These are phyloP conservation scores for Habropoda laboriosa DNA, from an alignment of 1,140 invertebrate species.

Conservation along the genomic window DNA sequence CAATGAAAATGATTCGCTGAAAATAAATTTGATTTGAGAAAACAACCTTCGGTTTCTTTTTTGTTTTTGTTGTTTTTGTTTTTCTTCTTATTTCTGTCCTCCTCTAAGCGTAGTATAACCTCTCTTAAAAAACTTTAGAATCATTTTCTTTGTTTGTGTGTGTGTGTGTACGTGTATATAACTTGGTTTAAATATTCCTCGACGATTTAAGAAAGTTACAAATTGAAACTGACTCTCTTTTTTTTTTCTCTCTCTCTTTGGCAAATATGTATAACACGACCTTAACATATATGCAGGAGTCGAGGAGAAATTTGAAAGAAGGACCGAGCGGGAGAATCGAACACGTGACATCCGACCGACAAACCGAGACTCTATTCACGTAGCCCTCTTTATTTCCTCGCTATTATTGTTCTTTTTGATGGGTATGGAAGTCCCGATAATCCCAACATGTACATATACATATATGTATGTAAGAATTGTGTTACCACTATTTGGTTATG, in stretches of 20 bases:
- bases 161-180: neutral
- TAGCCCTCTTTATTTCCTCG: too few relatives aligned
- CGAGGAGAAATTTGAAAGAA: too few relatives aligned
- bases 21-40: slow-evolving; percentile 7
- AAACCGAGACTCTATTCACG: too few relatives aligned
- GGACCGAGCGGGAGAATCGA: too few relatives aligned
- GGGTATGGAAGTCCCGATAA: too few relatives aligned
- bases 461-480: too few relatives aligned
- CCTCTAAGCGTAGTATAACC: slow-evolving; percentile 1
- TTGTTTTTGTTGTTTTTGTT: neutral
- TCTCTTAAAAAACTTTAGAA: slow-evolving; percentile 23
- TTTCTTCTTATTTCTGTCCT: neutral
- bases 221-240: slow-evolving; percentile 12
- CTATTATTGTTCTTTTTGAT: too few relatives aligned
- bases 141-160: neutral
- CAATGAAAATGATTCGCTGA: neutral
- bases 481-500: too few relatives aligned
- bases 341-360: too few relatives aligned
- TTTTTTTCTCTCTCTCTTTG: neutral
- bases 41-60: neutral
- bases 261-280: neutral
- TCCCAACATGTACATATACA: too few relatives aligned
- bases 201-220: slow-evolving; percentile 10
- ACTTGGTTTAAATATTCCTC: neutral
- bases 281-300: too few relatives aligned